These are phyloP conservation scores for Dromococcyx pavoninus DNA, from an alignment of 2,797 vertebrate genomes.

Conservation along the genomic window DNA sequence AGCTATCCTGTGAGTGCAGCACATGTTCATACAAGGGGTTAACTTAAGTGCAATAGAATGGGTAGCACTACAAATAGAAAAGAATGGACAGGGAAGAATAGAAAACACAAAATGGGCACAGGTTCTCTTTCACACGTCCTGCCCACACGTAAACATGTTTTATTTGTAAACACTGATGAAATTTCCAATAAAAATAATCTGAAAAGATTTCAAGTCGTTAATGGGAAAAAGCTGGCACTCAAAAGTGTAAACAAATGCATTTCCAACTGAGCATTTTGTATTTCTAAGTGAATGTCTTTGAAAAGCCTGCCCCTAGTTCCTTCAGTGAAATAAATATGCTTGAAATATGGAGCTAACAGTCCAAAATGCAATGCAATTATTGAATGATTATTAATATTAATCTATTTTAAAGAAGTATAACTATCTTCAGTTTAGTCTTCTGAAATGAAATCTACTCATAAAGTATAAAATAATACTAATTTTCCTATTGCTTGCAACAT, in stretches of 20 bases:
- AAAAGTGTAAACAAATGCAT: background rate
- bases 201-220: conserved; percentile 13
- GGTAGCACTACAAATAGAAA: background rate
- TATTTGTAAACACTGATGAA: background rate
- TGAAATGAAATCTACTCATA: background rate
- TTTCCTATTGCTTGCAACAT: background rate
- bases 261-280: conserved; percentile 15
- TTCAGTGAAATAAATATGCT: background rate
- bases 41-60: background rate
- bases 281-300: background rate
- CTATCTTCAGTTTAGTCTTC: background rate
- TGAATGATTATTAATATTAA: background rate
- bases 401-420: background rate
- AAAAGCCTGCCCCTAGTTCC: background rate
- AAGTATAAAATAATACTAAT: background rate
- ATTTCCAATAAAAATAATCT: background rate
- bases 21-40: background rate
- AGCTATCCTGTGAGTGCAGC: background rate
- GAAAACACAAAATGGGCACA: background rate
- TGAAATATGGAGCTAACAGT: background rate
- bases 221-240: background rate
- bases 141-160: background rate
- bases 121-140: background rate
- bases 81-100: background rate
- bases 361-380: background rate